Conservation (phyloP, 2,113 vertebrate genomes). For the Pycnonotus jocosus region DNA sequence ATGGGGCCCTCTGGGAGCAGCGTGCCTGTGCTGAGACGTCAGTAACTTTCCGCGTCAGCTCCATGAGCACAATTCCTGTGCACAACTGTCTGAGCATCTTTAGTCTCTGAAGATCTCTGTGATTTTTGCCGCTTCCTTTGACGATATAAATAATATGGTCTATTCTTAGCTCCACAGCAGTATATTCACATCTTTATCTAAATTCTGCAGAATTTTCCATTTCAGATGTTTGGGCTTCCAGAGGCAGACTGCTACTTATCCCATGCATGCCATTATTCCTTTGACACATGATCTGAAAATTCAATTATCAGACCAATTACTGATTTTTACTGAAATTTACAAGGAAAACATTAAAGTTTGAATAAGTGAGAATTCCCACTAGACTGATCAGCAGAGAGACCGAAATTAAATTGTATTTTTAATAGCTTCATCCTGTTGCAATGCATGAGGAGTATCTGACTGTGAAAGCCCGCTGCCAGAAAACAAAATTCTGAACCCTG, state of each 20-base stretch:
- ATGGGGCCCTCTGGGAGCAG: neutral
- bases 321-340: constrained; percentile 66
- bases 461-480: neutral
- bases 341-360: constrained; percentile 65
- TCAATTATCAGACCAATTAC: constrained; percentile 67
- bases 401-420: constrained; percentile 37
- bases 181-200: constrained; percentile 28
- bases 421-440: constrained; percentile 34
- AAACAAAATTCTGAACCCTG: neutral
- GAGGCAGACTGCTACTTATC: constrained; percentile 46
- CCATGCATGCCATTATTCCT: constrained; percentile 41
- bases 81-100: neutral
- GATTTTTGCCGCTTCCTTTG: constrained; percentile 20
- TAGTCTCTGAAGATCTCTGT: neutral
- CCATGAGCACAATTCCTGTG: neutral
- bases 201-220: constrained; percentile 48
- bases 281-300: constrained; percentile 66
- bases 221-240: constrained; percentile 50
- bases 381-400: constrained; percentile 36
- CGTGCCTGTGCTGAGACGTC: neutral
- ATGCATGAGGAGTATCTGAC: constrained; percentile 18
- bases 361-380: constrained; percentile 68
- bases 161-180: constrained; percentile 62
- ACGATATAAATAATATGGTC: constrained; percentile 61
- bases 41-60: neutral